phyloP scores from a whole-genome alignment of 2,113 vertebrate genomes.

The Tachysurus vachellii region DNA sequence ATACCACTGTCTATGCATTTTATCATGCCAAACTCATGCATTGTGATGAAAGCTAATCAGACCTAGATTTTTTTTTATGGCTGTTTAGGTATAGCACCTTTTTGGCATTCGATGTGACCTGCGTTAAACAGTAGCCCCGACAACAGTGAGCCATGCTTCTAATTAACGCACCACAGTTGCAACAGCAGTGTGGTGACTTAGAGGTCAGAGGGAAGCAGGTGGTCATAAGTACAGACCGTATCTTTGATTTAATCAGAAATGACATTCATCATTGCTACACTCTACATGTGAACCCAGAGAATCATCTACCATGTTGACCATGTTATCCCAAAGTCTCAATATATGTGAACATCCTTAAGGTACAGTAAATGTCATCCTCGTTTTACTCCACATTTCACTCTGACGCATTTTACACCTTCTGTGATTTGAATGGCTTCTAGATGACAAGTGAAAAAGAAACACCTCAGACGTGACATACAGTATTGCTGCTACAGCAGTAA shows the following conservation, averaged over 20 bases:
- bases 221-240: conserved; percentile 46
- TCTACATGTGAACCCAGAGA: conserved; percentile 42
- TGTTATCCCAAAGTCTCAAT: conserved; percentile 50
- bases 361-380: conserved; percentile 64
- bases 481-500: conserved; percentile 60
- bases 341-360: conserved; percentile 55
- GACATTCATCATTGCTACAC: conserved; percentile 60
- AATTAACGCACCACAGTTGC: conserved; percentile 39
- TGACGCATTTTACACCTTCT: conserved; percentile 41
- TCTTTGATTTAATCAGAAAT: conserved; percentile 53
- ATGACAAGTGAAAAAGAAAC: conserved; percentile 54
- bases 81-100: conserved; percentile 36
- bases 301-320: conserved; percentile 44
- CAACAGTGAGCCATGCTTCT: conserved; percentile 54
- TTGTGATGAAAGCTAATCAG: conserved; percentile 31
- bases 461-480: conserved; percentile 55
- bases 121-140: conserved; percentile 49
- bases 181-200: conserved; percentile 52
- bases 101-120: conserved; percentile 54
- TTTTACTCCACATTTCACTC: conserved; percentile 55
- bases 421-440: conserved; percentile 57
- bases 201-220: conserved; percentile 58
- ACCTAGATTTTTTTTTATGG: conserved; percentile 7
- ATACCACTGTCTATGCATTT: background rate
- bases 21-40: too few relatives aligned